phyloP scores from a whole-genome alignment of 2,113 vertebrate species.

The Oreochromis aureus region DNA sequence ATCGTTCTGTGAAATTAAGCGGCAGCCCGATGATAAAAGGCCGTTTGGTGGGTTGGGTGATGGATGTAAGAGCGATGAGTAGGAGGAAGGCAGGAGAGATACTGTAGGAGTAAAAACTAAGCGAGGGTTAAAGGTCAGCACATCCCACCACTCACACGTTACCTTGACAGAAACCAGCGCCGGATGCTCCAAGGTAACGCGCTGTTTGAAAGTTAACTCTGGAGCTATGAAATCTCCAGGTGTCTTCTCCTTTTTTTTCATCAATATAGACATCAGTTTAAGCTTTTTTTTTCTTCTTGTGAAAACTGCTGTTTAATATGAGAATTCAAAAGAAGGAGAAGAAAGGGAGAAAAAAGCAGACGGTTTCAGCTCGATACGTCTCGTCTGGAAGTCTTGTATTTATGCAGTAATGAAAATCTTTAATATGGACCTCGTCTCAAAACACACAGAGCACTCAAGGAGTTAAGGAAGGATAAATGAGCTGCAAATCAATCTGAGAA shows the following conservation, averaged over 20 bases:
- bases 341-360: not conserved
- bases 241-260: not conserved
- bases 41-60: not conserved
- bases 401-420: constrained; percentile 6
- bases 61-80: constrained; percentile 31
- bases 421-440: not conserved
- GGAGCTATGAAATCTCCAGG: not conserved
- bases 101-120: constrained; percentile 42
- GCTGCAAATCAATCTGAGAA: not conserved
- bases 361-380: not conserved
- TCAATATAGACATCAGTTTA: not conserved
- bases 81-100: constrained; percentile 42
- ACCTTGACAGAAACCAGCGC: not conserved
- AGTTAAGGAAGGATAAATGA: not conserved
- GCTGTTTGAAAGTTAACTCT: not conserved
- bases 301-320: not conserved
- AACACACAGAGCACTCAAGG: not conserved
- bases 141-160: constrained; percentile 19
- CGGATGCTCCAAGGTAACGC: not conserved
- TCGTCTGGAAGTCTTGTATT: not conserved
- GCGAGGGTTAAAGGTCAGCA: constrained; percentile 16
- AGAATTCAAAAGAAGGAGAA: not conserved
- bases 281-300: not conserved
- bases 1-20: constrained; percentile 16
- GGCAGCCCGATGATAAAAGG: not conserved